A percentile compares a stretch with the other conserved stretches of the same genome.
These are phyloP conservation scores for Neodiprion virginianus DNA, from an alignment of 1,140 invertebrate species.

Conservation along the genomic window DNA sequence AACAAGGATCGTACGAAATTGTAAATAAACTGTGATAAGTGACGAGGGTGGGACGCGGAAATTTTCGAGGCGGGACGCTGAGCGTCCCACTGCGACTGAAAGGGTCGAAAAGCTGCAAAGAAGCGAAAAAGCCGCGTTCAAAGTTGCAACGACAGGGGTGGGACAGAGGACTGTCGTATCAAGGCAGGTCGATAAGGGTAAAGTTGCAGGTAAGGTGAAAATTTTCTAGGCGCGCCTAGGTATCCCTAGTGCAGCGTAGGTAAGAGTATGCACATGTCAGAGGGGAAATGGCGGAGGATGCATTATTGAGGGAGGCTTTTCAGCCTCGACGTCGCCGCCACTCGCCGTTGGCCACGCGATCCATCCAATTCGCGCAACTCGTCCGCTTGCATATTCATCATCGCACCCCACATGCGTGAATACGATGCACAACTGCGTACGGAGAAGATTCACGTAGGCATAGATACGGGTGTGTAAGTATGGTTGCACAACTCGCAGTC, in stretches of 20 bases:
- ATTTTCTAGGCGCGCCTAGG: background rate
- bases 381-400: too few species aligned
- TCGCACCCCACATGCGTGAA: too few species aligned
- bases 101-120: background rate
- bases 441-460: too few species aligned
- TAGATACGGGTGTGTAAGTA: too few species aligned
- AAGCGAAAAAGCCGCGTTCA: background rate
- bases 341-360: background rate
- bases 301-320: conserved; percentile 37
- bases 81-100: background rate
- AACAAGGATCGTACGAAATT: too few species aligned
- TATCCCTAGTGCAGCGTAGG: background rate
- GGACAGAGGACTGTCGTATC: conserved; percentile 36
- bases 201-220: conserved; percentile 26
- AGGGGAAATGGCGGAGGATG: conserved; percentile 4
- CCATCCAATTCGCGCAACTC: too few species aligned
- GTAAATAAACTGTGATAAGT: too few species aligned
- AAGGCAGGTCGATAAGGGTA: conserved; percentile 40
- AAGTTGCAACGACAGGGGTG: background rate
- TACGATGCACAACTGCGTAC: too few species aligned
- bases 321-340: conserved; percentile 7
- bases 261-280: background rate
- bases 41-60: background rate
- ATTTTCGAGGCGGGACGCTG: background rate
- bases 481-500: too few species aligned